Percentiles rank a stretch among this genome's conserved stretches.
phyloP scores from a whole-genome alignment of 2,797 vertebrate species.

The Malacoctenus gilli region DNA sequence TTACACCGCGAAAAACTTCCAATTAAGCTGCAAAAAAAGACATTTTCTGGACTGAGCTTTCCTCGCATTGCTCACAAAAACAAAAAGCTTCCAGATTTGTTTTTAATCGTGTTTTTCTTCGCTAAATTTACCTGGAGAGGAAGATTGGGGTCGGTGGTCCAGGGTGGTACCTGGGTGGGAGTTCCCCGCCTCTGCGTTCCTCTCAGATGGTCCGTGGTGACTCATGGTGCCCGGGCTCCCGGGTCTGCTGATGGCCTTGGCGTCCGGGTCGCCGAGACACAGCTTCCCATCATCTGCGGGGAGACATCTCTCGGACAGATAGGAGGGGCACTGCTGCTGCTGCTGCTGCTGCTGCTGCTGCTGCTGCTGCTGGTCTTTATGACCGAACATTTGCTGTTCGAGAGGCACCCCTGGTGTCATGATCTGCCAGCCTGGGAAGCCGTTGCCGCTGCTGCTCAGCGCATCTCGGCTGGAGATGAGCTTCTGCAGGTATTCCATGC shows the following conservation, averaged over 20 bases:
- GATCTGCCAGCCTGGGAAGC: conserved; percentile 95
- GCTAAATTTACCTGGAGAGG: conserved; percentile 91
- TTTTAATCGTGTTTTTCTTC: no score
- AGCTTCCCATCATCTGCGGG: conserved; percentile 87
- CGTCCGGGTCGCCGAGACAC: conserved; percentile 89
- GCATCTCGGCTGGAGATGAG: conserved; percentile 91
- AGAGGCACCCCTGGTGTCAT: conserved; percentile 90
- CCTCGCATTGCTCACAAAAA: no score
- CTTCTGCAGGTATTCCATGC: conserved; percentile 93
- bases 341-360: conserved; percentile 80
- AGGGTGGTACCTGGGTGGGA: conserved; percentile 87
- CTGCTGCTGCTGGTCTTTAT: conserved; percentile 86
- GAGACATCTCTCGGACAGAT: conserved; percentile 57
- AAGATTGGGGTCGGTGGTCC: conserved; percentile 90
- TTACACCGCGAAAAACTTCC: conserved; percentile 3
- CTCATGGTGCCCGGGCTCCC: conserved; percentile 86
- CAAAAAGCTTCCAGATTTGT: no score
- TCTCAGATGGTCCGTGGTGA: conserved; percentile 86
- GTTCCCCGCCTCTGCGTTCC: conserved; percentile 85
- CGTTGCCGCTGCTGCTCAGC: conserved; percentile 83
- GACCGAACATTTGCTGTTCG: conserved; percentile 88
- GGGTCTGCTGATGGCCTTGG: conserved; percentile 89
- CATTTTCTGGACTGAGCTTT: not conserved
- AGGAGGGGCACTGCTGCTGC: conserved; percentile 71
- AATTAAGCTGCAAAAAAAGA: conserved; percentile 4